A percentile compares a stretch with the other conserved stretches of the same genome.
phyloP scores from a whole-genome alignment of 2,797 vertebrate species.

The Gadopsis marmoratus region DNA sequence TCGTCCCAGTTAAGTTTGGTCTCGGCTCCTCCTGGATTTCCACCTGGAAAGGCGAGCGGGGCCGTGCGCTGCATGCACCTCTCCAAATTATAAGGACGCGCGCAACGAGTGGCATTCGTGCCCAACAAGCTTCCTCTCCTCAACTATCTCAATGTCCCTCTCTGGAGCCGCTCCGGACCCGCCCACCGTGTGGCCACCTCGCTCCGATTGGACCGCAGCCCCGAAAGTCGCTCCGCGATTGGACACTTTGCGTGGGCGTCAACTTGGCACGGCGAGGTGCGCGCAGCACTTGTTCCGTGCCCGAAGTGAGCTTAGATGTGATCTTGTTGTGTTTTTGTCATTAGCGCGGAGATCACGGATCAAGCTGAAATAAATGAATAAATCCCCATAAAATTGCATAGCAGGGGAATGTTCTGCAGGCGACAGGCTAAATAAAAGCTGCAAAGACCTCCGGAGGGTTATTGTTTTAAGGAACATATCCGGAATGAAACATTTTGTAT shows the following conservation, averaged over 20 bases:
- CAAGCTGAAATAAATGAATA: slow-evolving; percentile 65
- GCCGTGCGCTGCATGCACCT: slow-evolving; percentile 84
- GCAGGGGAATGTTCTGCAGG: slow-evolving; percentile 34
- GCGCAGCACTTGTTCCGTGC: slow-evolving; percentile 47
- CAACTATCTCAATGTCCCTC: slow-evolving; percentile 76
- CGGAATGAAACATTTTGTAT: not conserved
- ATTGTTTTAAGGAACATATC: not conserved
- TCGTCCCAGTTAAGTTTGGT: slow-evolving; percentile 78
- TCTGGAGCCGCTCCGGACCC: slow-evolving; percentile 68
- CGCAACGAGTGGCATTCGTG: slow-evolving; percentile 84
- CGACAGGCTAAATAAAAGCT: slow-evolving; percentile 40
- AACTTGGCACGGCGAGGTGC: slow-evolving; percentile 41
- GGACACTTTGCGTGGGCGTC: slow-evolving; percentile 69
- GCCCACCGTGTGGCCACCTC: slow-evolving; percentile 57
- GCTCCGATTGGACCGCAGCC: slow-evolving; percentile 70
- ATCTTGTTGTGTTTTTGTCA: slow-evolving; percentile 77
- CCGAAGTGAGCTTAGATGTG: slow-evolving; percentile 57
- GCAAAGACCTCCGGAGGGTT: not conserved
- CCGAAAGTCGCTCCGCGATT: slow-evolving; percentile 57
- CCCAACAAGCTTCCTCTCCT: slow-evolving; percentile 80
- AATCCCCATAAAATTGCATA: slow-evolving; percentile 44
- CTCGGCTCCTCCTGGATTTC: slow-evolving; percentile 81
- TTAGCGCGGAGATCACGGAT: slow-evolving; percentile 71
- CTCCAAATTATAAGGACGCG: slow-evolving; percentile 83
- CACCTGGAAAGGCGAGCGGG: slow-evolving; percentile 82